These are phyloP conservation scores for Drymonia ruficornis DNA, from an alignment of 2,888 invertebrate species.

Conservation along the genomic window DNA sequence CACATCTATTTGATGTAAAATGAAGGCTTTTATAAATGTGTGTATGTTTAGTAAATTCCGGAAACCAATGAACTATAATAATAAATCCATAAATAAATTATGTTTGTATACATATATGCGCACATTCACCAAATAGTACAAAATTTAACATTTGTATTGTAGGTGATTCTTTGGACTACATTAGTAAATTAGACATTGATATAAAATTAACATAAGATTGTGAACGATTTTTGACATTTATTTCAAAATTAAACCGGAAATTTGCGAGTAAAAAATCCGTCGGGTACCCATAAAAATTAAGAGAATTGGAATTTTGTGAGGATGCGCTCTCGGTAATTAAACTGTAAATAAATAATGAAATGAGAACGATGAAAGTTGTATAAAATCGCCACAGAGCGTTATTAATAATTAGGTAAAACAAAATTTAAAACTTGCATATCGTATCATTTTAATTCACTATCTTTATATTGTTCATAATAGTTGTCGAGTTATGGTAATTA, in stretches of 20 bases:
- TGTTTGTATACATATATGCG: background rate
- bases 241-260: no score
- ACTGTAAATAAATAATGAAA: conserved; percentile 2
- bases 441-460: no score
- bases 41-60: no score
- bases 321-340: background rate
- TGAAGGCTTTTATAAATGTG: no score
- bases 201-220: no score
- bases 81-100: background rate
- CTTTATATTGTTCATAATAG: background rate
- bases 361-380: background rate
- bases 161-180: conserved; percentile 15
- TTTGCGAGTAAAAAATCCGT: no score
- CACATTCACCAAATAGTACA: conserved; percentile 32
- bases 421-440: background rate
- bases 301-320: no score
- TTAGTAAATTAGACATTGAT: background rate
- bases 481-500: background rate
- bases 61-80: background rate
- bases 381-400: background rate
- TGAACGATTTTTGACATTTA: no score
- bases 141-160: conserved; percentile 19
- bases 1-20: no score
- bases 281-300: no score
- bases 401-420: background rate